phyloP scores from a whole-genome alignment of 2,113 vertebrate genomes.

The Zingel zingel region DNA sequence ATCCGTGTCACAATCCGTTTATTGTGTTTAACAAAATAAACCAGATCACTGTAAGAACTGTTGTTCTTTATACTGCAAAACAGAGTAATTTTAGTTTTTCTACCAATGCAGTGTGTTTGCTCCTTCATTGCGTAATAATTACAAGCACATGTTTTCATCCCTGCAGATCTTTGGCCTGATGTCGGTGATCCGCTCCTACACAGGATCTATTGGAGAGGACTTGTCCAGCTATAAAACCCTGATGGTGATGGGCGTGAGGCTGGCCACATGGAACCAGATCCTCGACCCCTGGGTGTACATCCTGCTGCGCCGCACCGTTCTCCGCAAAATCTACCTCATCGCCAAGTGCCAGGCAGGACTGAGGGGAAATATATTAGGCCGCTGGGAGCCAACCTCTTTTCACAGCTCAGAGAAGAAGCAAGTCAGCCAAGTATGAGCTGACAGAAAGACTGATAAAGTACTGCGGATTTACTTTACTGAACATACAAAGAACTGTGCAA shows the following conservation, averaged over 20 bases:
- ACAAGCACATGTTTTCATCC: slow-evolving; percentile 17
- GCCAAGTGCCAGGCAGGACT: slow-evolving; percentile 77
- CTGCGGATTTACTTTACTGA: not conserved
- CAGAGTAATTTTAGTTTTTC: not conserved
- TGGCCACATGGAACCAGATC: slow-evolving; percentile 94
- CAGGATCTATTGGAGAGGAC: slow-evolving; percentile 56
- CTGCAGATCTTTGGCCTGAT: slow-evolving; percentile 81
- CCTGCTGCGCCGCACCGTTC: slow-evolving; percentile 89
- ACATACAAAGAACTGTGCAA: not conserved
- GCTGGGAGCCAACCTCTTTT: slow-evolving; percentile 87
- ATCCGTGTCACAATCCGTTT: not conserved
- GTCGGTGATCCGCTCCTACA: slow-evolving; percentile 74
- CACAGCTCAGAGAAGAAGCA: slow-evolving; percentile 86
- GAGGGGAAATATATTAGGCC: slow-evolving; percentile 74
- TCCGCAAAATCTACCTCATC: slow-evolving; percentile 87
- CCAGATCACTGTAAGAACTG: not conserved
- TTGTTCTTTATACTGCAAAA: not conserved
- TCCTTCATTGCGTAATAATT: not conserved
- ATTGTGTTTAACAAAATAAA: not conserved
- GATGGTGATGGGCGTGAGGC: slow-evolving; percentile 87
- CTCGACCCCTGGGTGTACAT: slow-evolving; percentile 95
- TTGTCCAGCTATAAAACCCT: slow-evolving; percentile 75
- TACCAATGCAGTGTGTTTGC: not conserved
- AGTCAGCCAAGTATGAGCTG: slow-evolving; percentile 79
- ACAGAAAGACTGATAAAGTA: not conserved